Evolutionary conservation across 2,888 invertebrate genomes (phyloP).

Genomic region (Antheraea assamensis): DNA sequence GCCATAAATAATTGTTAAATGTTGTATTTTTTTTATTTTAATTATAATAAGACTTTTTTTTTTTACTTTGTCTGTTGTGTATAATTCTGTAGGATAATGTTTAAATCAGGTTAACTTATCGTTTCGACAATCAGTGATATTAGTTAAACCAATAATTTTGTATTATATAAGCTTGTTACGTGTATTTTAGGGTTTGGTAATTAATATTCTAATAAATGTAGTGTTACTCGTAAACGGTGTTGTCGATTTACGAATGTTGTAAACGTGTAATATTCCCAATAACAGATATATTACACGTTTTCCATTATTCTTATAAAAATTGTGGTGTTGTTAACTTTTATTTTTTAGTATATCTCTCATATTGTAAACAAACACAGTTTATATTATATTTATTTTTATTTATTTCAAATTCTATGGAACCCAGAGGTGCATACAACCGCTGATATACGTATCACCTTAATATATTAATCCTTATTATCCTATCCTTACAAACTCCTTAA

Average conservation of each 20-base stretch:
- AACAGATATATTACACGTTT: not conserved
- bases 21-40: not conserved
- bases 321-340: not conserved
- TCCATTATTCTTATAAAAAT: not conserved
- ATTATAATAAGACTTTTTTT: slow-evolving; percentile 45
- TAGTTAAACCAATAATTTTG: slow-evolving; percentile 64
- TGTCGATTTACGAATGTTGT: not conserved
- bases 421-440: too few relatives aligned
- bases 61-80: slow-evolving; percentile 61
- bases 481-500: too few relatives aligned
- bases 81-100: slow-evolving; percentile 55
- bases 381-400: too few relatives aligned
- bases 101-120: slow-evolving; percentile 59
- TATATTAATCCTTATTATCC: too few relatives aligned
- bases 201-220: slow-evolving; percentile 45
- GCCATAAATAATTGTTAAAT: slow-evolving; percentile 53
- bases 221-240: slow-evolving; percentile 31
- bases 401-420: too few relatives aligned
- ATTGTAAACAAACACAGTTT: not conserved
- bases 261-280: not conserved
- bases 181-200: slow-evolving; percentile 52
- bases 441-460: too few relatives aligned
- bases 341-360: not conserved
- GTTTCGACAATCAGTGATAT: slow-evolving; percentile 65
- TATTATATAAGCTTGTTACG: slow-evolving; percentile 59